Percentiles rank a stretch among this genome's conserved stretches.
These are phyloP conservation scores for Etheostoma spectabile DNA, from an alignment of 2,113 vertebrate species.

Conservation along the genomic window DNA sequence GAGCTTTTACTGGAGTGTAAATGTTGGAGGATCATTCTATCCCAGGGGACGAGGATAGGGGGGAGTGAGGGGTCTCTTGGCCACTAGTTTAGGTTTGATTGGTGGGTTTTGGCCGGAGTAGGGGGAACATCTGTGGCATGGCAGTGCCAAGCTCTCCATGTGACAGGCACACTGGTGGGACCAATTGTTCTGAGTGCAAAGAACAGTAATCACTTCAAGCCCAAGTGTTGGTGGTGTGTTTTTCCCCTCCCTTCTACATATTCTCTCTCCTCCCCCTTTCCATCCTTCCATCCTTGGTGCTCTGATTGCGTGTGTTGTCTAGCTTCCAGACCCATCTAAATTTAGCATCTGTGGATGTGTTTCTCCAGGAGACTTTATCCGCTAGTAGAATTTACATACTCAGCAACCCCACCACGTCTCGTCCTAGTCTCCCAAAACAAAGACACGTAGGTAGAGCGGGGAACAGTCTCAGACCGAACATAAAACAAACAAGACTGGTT, in stretches of 20 bases:
- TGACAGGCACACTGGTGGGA: slow-evolving; percentile 77
- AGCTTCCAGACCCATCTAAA: slow-evolving; percentile 77
- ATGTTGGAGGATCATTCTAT: slow-evolving; percentile 55
- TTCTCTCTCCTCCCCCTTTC: slow-evolving; percentile 36
- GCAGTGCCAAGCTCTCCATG: slow-evolving; percentile 77
- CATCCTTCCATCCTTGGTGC: slow-evolving; percentile 63
- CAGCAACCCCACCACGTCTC: slow-evolving; percentile 25
- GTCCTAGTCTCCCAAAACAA: slow-evolving; percentile 29
- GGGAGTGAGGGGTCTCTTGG: slow-evolving; percentile 68
- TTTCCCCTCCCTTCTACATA: slow-evolving; percentile 18
- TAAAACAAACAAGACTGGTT: slow-evolving; percentile 75
- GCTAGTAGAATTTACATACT: slow-evolving; percentile 46
- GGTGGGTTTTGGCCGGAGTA: slow-evolving; percentile 78
- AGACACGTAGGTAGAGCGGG: slow-evolving; percentile 29
- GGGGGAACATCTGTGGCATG: slow-evolving; percentile 79
- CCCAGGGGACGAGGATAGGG: slow-evolving; percentile 37
- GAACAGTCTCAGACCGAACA: slow-evolving; percentile 48
- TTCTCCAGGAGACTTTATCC: slow-evolving; percentile 59
- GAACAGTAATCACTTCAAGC: slow-evolving; percentile 82
- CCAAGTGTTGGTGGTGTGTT: slow-evolving; percentile 58
- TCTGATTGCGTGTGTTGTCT: slow-evolving; percentile 71
- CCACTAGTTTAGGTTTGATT: slow-evolving; percentile 77
- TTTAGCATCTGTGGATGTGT: slow-evolving; percentile 70
- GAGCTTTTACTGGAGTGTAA: slow-evolving; percentile 56
- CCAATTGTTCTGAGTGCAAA: slow-evolving; percentile 79